A percentile compares a stretch with the other conserved stretches of the same genome.
Conservation (phyloP, 2,888 invertebrate species). For the Hipparchia semele region DNA sequence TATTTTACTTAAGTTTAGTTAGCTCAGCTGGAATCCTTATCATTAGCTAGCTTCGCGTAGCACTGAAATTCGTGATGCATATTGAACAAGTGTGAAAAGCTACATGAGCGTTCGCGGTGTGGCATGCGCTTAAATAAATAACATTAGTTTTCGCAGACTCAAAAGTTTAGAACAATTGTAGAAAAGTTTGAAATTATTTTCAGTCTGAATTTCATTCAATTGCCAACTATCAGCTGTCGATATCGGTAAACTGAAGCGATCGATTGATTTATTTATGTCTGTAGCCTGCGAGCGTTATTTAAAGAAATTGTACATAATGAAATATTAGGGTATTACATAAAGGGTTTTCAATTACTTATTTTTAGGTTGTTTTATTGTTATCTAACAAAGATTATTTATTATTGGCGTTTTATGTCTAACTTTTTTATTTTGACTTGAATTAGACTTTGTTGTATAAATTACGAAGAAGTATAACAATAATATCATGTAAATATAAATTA, state of each 20-base stretch:
- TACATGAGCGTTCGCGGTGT: no score
- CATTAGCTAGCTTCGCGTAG: no score
- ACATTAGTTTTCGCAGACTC: no score
- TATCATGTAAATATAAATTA: slow-evolving; percentile 17
- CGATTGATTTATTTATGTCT: not conserved
- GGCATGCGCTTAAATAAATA: no score
- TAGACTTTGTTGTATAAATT: slow-evolving; percentile 7
- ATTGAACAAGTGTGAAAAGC: no score
- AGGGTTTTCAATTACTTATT: not conserved
- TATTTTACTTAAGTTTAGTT: no score
- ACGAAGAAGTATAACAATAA: not conserved
- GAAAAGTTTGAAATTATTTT: no score
- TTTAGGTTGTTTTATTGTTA: not conserved
- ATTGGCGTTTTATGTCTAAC: not conserved
- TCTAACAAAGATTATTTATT: not conserved
- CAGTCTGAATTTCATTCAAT: no score
- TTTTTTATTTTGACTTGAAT: not conserved
- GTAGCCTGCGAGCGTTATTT: not conserved
- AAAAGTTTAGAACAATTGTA: no score
- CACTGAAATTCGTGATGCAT: no score
- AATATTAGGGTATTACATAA: not conserved
- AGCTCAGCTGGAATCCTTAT: no score
- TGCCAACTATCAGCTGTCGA: no score
- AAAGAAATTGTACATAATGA: not conserved
- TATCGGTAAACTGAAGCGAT: not conserved